phyloP scores from a whole-genome alignment of 23 tunicate species.

The Ascidia mentula region DNA sequence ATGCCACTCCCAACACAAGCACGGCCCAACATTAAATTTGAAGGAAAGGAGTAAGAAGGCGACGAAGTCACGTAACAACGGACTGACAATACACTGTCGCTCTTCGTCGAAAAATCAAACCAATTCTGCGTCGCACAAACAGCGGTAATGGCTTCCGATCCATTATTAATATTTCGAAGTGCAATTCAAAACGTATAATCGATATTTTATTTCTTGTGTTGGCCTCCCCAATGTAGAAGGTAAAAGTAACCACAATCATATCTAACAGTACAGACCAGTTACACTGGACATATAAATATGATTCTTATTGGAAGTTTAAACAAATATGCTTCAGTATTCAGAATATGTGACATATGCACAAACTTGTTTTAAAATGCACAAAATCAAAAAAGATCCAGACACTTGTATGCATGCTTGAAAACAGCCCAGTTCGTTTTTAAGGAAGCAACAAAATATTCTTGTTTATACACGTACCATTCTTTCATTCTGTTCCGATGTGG shows the following conservation, averaged over 20 bases:
- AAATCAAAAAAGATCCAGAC: background rate
- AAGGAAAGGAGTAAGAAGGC: no score
- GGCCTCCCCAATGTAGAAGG: background rate
- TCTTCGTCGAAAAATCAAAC: no score
- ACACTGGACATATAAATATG: no score
- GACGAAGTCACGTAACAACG: no score
- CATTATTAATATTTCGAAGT: background rate
- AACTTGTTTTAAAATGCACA: background rate
- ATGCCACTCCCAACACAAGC: background rate
- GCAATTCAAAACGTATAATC: background rate
- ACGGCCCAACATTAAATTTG: background rate
- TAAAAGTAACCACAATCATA: background rate
- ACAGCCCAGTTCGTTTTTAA: background rate
- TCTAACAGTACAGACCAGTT: background rate
- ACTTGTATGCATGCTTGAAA: background rate
- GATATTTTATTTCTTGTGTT: background rate
- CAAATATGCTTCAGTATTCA: no score
- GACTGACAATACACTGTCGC: no score
- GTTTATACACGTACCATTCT: constrained; percentile 34
- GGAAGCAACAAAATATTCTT: no score
- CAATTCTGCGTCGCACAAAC: no score
- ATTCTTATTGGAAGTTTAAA: no score
- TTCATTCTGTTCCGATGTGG: constrained; percentile 31
- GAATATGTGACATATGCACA: no score
- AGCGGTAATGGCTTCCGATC: background rate